phyloP scores from a whole-genome alignment of 2,888 invertebrate genomes.

The Eilema griseolum region DNA sequence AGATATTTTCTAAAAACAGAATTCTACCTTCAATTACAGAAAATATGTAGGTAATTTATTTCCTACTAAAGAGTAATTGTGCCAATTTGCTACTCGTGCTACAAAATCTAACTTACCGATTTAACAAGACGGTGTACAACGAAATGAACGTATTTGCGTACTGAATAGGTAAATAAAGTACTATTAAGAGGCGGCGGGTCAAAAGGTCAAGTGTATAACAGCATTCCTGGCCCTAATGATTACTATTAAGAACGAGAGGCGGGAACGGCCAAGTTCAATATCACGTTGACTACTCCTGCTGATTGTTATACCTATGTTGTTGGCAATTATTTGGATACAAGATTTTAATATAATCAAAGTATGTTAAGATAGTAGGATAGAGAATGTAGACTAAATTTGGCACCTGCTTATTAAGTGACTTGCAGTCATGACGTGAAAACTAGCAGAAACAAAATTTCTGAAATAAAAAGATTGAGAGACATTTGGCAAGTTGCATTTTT shows the following conservation, averaged over 20 bases:
- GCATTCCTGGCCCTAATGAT: constrained; percentile 49
- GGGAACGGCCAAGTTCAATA: constrained; percentile 44
- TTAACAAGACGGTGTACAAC: constrained; percentile 27
- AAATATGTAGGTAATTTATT: constrained; percentile 13
- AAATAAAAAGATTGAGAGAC: not conserved
- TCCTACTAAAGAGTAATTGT: constrained; percentile 13
- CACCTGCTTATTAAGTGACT: not conserved
- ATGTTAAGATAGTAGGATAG: not conserved
- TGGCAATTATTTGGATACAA: constrained; percentile 41
- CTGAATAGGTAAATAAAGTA: constrained; percentile 42
- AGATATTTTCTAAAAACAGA: not conserved
- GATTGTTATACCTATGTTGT: constrained; percentile 35
- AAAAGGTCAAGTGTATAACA: constrained; percentile 44
- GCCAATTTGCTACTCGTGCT: constrained; percentile 17
- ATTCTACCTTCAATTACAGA: constrained; percentile 3
- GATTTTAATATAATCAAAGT: constrained; percentile 15
- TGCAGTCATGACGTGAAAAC: not conserved
- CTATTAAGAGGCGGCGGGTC: constrained; percentile 31
- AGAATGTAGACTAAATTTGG: not conserved
- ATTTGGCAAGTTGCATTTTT: not conserved
- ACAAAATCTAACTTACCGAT: constrained; percentile 19
- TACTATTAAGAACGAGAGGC: constrained; percentile 39
- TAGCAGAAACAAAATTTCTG: not conserved
- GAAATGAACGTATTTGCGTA: constrained; percentile 35
- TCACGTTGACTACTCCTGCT: constrained; percentile 37